Base-by-base conservation (phyloP, 2,888 invertebrate species). In the Schizaphis graminum region DNA sequence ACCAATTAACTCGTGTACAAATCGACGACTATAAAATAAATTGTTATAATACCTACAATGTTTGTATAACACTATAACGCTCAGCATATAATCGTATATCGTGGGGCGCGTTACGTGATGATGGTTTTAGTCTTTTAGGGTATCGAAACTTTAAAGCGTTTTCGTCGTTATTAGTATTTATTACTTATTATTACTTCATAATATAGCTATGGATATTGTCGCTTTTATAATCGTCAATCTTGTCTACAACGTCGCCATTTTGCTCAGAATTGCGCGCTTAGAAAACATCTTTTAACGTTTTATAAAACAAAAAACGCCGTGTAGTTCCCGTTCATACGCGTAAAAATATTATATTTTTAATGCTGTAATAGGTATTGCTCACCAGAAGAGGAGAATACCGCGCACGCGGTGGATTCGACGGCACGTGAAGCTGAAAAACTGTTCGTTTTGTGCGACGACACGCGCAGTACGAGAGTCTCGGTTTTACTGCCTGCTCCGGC, bases 1-100 rank as follows among this genome's bases (percentile, higher is more conserved):
- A 49, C 44, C 56, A 93, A 93, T 90, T 89, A 89, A 93, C 56
- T 89, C 61, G 26, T 89, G 35, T 89, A 93, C 85, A 85, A 90
- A 92, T 47, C 28, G 91, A 28, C n/a, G 28, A 8, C 24, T 44
- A 13, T 85, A 26, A 44, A 61, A 61, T 89, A 56, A 41, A 87
- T 44, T 85, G 44, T 44, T 85, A 13, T 11, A 44, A 85, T 13
- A 44, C 35, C 77, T 77, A 77, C 35, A 21, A 28, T 47, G 53
- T 88, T 87, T 53, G 87, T 35, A 53, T 24, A 88, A 24, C 35
- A 53, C 16, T 35, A 53, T 24, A 88, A 24, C 35, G 87, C 16
- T 77, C 77, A 8, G 77, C 21, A 35, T 21, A 77, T 77, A 28
- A 35, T 21, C 35, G 21, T 77, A 41, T 35, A 77, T 77, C 35